Evolutionary conservation across 2,797 vertebrate genomes (phyloP), one percentile per base, ranked within the genome.

Genomic region (Pagetopsis macropterus): DNA sequence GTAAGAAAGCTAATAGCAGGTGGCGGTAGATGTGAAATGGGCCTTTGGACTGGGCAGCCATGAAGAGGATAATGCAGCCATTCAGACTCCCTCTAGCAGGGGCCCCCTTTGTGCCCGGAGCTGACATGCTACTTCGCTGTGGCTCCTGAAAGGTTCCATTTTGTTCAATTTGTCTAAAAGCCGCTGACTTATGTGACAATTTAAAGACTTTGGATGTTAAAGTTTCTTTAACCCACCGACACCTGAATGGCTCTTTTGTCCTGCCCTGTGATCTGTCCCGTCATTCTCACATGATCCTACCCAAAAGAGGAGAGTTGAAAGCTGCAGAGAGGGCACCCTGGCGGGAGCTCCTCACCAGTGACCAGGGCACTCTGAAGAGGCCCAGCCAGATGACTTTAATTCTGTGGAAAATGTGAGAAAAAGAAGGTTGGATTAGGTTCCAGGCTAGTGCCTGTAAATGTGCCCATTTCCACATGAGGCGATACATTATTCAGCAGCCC

Each of bases 151-250:
- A 95, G 90, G 89, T 73, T 83, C 90, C 87, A 93, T 94, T 95
- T 96, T 94, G 87, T 92, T 95, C 90, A 94, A 92, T 95, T 95
- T 95, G 89, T 96, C 92, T 94, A 93, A 95, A 95, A 95, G 92
- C 84, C 15, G 51, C 91, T 93, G 91, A 92, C 92, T 95, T 95
- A 93, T 92, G 85, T 94, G 94, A 94, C 93, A 94, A 90, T 93
- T 94, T 88, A 90, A 93, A 94, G 91, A 94, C 91, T 92, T 90
- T 87, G 83, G 88, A 87, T 90, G 86, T 93, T 94, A 88, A 94
- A 89, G 92, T 93, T 94, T 93, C 88, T 79, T 94, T 95, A 94
- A 95, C 92, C 91, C 81, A 84, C 85, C 66, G 72, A 83, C 88
- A 75, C 10, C 92, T 84, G 76, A 86, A 85, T 61, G 52, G 71